Percentiles rank a stretch among this genome's conserved stretches.
Conservation (phyloP, 2,888 invertebrate species). For the Nomada ruficornis region DNA sequence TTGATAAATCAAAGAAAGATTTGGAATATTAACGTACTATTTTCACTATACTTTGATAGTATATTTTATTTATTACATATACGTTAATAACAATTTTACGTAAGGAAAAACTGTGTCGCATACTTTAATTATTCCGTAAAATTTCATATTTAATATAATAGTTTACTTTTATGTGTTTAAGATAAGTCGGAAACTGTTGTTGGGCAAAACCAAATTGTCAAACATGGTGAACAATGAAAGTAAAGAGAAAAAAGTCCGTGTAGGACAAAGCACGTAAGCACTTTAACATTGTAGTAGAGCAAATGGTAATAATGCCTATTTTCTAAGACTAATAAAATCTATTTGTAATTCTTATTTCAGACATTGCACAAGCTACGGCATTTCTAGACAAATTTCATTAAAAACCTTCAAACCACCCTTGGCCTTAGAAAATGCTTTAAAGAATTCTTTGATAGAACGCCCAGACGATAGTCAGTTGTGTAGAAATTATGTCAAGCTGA, state of each 20-base stretch:
- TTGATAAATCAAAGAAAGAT: background rate
- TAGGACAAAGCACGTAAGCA: slow-evolving; percentile 30
- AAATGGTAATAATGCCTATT: background rate
- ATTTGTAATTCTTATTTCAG: slow-evolving; percentile 5
- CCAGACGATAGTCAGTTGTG: background rate
- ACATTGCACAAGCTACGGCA: slow-evolving; percentile 17
- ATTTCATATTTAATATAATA: background rate
- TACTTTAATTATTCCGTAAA: background rate
- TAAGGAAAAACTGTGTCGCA: background rate
- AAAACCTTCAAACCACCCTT: background rate
- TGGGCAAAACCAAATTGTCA: background rate
- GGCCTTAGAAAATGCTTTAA: slow-evolving; percentile 42
- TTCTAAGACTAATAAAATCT: background rate
- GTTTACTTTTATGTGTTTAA: background rate
- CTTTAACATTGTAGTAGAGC: background rate
- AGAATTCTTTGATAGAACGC: background rate
- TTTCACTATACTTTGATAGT: background rate
- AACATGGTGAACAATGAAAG: background rate
- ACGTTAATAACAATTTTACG: background rate
- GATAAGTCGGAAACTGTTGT: background rate
- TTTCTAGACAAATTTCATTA: background rate
- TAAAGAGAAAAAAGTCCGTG: background rate
- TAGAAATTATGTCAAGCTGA: slow-evolving; percentile 53
- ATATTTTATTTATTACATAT: background rate
- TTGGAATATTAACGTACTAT: background rate